These are phyloP conservation scores for Eupithecia pulchellata DNA, from an alignment of 2,888 invertebrate genomes.

Conservation along the genomic window DNA sequence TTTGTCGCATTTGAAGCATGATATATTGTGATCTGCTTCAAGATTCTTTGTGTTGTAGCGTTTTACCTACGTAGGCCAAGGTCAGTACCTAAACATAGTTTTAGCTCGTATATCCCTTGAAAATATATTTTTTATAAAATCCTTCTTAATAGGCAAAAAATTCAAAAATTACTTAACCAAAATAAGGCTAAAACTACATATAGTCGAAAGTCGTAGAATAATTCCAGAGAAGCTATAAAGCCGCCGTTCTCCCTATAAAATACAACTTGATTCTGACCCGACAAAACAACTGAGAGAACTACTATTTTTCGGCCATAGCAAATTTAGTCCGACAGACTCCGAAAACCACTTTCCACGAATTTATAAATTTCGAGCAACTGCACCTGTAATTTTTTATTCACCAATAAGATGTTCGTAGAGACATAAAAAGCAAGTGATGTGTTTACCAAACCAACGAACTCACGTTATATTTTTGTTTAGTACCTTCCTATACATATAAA, in stretches of 20 bases:
- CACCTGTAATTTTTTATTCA: no score
- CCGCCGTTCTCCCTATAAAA: neutral
- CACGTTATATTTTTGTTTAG: neutral
- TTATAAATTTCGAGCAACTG: no score
- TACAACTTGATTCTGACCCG: neutral
- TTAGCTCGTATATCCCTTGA: neutral
- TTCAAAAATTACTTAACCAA: neutral
- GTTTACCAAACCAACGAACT: neutral
- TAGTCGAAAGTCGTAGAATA: neutral
- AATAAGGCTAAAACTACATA: neutral
- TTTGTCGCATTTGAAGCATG: constrained; percentile 20
- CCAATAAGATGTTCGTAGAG: no score
- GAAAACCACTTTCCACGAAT: no score
- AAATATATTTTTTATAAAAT: neutral
- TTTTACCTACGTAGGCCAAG: neutral
- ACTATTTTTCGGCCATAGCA: no score
- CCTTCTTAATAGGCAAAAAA: neutral
- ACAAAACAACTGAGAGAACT: neutral
- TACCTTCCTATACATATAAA: neutral
- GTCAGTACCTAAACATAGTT: neutral
- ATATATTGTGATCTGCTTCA: constrained; percentile 18
- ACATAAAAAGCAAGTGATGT: neutral
- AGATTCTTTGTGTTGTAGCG: neutral
- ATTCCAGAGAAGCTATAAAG: neutral
- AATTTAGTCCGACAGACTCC: no score